These are phyloP conservation scores for Hystrix cristata DNA, from an alignment of 2,113 vertebrate genomes.

Conservation along the genomic window DNA sequence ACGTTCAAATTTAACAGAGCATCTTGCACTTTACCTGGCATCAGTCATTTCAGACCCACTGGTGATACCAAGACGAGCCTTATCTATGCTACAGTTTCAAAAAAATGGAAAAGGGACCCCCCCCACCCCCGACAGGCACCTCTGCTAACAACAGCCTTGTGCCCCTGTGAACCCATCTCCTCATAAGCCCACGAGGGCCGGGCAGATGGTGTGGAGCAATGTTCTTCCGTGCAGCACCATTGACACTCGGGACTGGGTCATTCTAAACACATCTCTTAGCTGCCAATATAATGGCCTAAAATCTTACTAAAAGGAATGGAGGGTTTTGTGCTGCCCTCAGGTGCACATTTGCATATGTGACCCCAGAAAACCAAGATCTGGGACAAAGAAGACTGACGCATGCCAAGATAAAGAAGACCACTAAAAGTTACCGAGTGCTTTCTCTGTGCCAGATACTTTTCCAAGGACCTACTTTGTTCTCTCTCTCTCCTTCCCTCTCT, in stretches of 20 bases:
- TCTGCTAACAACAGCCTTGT: background rate
- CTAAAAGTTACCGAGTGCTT: background rate
- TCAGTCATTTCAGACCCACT: background rate
- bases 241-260: background rate
- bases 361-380: background rate
- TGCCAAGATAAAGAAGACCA: background rate
- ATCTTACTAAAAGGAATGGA: background rate
- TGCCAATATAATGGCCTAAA: background rate
- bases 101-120: background rate
- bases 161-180: background rate
- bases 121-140: fast-evolving
- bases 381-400: background rate
- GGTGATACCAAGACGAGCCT: background rate
- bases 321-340: background rate
- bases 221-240: background rate
- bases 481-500: background rate
- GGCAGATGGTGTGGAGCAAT: background rate
- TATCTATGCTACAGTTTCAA: background rate
- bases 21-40: background rate
- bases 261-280: background rate
- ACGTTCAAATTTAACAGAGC: background rate
- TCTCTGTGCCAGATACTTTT: too few relatives aligned
- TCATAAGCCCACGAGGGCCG: fast-evolving
- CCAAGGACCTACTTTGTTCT: background rate
- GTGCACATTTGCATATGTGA: background rate